phyloP scores from a whole-genome alignment of 2,113 vertebrate species.

The Nymphicus hollandicus region DNA sequence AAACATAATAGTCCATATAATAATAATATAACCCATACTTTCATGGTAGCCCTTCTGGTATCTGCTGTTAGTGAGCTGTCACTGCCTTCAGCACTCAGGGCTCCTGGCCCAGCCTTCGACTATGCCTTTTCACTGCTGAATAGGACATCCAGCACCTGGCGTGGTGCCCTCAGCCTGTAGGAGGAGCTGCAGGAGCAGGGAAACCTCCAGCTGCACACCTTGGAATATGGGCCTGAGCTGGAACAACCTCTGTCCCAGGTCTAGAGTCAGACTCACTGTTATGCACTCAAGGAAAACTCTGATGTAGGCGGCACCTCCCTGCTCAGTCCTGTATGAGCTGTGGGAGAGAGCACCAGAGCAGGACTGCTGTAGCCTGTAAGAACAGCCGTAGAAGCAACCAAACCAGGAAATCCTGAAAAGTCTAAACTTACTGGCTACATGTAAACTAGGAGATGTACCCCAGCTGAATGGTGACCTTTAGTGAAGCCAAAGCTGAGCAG shows the following conservation, averaged over 20 bases:
- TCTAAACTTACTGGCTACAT: not conserved
- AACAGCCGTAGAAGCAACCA: not conserved
- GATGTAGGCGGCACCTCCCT: not conserved
- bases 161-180: not conserved
- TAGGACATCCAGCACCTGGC: rapidly evolving
- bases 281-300: rapidly evolving
- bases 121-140: rapidly evolving
- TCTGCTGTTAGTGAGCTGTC: not conserved
- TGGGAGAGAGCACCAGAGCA: not conserved
- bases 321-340: rapidly evolving
- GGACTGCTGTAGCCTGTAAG: not conserved
- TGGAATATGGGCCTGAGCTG: not conserved
- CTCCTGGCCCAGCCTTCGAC: rapidly evolving
- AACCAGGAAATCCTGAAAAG: not conserved
- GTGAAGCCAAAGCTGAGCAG: rapidly evolving
- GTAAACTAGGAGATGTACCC: no score
- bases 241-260: not conserved
- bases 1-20: no score
- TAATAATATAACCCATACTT: not conserved
- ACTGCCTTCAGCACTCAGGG: not conserved
- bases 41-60: not conserved
- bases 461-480: no score
- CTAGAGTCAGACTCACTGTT: not conserved
- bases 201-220: not conserved
- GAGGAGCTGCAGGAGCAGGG: not conserved